Conservation (phyloP, 2,797 vertebrate genomes). For the Psittacula echo region DNA sequence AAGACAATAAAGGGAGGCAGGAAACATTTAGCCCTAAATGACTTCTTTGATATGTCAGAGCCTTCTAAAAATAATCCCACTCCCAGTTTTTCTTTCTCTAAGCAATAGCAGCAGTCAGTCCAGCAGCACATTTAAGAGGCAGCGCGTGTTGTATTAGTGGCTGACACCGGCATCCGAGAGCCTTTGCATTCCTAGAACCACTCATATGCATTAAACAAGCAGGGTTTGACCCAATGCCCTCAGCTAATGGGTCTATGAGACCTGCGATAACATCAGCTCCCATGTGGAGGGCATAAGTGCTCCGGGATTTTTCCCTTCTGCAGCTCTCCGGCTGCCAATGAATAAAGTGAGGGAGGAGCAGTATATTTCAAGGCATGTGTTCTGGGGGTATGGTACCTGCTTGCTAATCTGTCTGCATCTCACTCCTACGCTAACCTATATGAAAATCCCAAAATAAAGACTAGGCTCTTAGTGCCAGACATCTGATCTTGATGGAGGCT, state of each 20-base stretch:
- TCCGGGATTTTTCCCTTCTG: neutral
- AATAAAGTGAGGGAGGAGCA: constrained; percentile 32
- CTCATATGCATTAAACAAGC: neutral
- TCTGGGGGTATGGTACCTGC: constrained; percentile 45
- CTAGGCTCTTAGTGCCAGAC: constrained; percentile 25
- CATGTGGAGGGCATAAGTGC: neutral
- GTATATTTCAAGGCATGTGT: neutral
- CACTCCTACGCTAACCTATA: constrained; percentile 42
- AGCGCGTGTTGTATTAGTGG: neutral
- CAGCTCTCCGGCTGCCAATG: neutral
- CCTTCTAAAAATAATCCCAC: constrained; percentile 58
- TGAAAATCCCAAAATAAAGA: constrained; percentile 36
- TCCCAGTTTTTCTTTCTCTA: neutral
- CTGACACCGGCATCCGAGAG: neutral
- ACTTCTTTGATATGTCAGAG: neutral
- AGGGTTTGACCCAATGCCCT: constrained; percentile 10
- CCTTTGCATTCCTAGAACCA: neutral
- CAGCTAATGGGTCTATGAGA: neutral
- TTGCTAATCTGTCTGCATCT: constrained; percentile 27
- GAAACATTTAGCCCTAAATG: constrained; percentile 42
- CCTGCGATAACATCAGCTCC: neutral
- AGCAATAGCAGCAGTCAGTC: neutral
- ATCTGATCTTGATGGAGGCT: neutral
- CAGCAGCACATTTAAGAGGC: neutral
- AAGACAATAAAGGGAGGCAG: neutral